Percentiles rank a stretch among this genome's conserved stretches.
Evolutionary conservation across 2,797 vertebrate species (phyloP).

Genomic region (Danio tinwini): DNA sequence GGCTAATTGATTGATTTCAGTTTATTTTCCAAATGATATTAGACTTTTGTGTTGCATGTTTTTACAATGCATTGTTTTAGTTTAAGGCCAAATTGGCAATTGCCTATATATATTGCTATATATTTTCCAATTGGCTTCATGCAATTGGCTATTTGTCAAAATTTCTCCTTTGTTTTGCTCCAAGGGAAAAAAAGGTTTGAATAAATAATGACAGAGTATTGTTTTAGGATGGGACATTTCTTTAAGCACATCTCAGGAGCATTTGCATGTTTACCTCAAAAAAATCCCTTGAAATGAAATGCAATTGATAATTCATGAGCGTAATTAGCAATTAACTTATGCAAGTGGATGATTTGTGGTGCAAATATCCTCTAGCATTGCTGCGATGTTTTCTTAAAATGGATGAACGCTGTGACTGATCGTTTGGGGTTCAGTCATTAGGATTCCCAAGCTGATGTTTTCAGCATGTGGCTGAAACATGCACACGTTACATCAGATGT

Average conservation of each 20-base stretch:
- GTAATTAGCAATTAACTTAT: conserved; percentile 42
- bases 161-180: not conserved
- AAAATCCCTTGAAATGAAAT: conserved; percentile 15
- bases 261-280: not conserved
- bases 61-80: not conserved
- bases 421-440: conserved; percentile 42
- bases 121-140: too few relatives aligned
- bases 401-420: conserved; percentile 45
- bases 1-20: not conserved
- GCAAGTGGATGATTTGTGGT: conserved; percentile 30
- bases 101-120: too few relatives aligned
- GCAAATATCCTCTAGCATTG: conserved; percentile 47
- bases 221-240: not conserved
- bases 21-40: not conserved
- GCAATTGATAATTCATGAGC: conserved; percentile 35
- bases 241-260: conserved; percentile 2
- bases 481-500: conserved; percentile 19
- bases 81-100: too few relatives aligned
- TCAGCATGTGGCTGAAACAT: not conserved
- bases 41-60: not conserved
- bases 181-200: not conserved
- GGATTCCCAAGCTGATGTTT: conserved; percentile 26
- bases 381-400: conserved; percentile 27
- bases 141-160: not conserved
- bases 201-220: not conserved